Evolutionary conservation across 2,113 vertebrate genomes (phyloP).

Genomic region (Sapajus apella): DNA sequence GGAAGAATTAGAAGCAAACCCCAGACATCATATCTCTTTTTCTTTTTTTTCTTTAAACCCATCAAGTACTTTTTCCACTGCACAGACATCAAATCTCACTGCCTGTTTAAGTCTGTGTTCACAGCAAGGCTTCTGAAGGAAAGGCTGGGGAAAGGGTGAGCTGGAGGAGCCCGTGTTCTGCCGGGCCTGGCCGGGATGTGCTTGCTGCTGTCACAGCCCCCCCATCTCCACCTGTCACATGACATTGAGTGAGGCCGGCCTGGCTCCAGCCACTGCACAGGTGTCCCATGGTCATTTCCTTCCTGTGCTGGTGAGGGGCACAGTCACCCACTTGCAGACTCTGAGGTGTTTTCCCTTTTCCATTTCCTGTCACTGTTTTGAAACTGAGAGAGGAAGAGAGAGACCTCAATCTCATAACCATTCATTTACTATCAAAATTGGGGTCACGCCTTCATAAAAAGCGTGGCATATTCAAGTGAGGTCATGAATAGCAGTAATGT

Average conservation of each 20-base stretch:
- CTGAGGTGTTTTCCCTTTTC: constrained; percentile 71
- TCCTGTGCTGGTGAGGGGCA: constrained; percentile 58
- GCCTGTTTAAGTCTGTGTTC: neutral
- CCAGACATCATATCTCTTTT: neutral
- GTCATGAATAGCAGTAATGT: neutral
- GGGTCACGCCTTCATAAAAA: neutral
- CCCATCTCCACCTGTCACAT: neutral
- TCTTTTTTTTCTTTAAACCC: no score
- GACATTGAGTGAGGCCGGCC: neutral
- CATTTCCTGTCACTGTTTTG: constrained; percentile 74
- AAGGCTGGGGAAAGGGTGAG: neutral
- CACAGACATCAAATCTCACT: neutral
- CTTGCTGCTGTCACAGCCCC: neutral
- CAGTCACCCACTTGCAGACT: constrained; percentile 57
- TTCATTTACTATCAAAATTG: constrained; percentile 4
- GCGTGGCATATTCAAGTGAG: neutral
- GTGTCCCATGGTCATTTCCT: constrained; percentile 81
- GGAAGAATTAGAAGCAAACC: neutral
- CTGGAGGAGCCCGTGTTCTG: neutral
- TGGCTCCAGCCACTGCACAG: constrained; percentile 55
- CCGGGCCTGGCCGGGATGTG: neutral
- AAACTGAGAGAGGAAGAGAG: neutral
- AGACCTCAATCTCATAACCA: neutral
- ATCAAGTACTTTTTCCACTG: no score
- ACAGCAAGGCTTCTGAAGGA: neutral